Evolutionary conservation across 2,797 vertebrate species (phyloP).

Genomic region (Tauraco hartlaubi): DNA sequence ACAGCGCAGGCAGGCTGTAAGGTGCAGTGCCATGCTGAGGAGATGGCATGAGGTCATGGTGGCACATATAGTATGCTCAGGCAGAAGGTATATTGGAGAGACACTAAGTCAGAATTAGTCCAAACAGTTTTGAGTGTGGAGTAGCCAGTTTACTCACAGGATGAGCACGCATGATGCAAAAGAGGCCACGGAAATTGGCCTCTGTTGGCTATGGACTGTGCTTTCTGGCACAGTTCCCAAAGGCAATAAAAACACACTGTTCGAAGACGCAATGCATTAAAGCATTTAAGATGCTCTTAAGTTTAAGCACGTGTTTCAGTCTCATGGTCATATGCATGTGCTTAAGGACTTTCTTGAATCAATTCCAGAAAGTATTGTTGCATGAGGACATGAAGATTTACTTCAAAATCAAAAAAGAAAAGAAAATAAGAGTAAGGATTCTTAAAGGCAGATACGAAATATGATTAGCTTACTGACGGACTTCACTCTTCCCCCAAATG

Average conservation of each 20-base stretch:
- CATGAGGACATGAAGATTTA: neutral
- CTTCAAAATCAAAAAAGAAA: neutral
- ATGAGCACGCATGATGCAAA: neutral
- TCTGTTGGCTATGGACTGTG: neutral
- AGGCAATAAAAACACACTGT: neutral
- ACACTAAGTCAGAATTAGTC: neutral
- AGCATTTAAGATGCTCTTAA: neutral
- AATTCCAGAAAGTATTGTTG: neutral
- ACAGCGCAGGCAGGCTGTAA: accelerated
- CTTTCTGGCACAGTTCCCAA: neutral
- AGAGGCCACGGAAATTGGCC: neutral
- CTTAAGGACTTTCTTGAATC: neutral
- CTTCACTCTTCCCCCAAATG: neutral
- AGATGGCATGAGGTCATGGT: neutral
- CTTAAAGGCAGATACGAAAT: neutral
- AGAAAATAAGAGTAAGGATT: neutral
- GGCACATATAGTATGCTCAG: neutral
- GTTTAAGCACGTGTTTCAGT: neutral
- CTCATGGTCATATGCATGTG: neutral
- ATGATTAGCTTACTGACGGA: neutral
- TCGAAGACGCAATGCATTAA: neutral
- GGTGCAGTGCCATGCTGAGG: neutral
- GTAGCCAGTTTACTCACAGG: neutral
- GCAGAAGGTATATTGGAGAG: neutral
- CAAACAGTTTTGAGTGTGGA: neutral